A percentile compares a stretch with the other conserved stretches of the same genome.
phyloP scores from a whole-genome alignment of 1,140 invertebrate genomes.

The Drosophila littoralis region DNA sequence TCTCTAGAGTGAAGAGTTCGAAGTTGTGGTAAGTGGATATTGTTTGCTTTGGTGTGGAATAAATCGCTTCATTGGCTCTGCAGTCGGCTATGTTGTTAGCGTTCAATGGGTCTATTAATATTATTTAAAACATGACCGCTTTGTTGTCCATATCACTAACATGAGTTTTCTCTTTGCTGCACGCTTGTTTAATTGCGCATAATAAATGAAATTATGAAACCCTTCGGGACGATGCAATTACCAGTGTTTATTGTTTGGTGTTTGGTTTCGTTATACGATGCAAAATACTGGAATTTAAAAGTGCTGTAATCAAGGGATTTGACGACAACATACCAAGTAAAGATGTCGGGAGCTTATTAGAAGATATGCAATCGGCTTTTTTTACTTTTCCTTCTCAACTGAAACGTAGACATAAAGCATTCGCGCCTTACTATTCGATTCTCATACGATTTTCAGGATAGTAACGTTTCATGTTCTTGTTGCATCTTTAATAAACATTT shows the following conservation, averaged over 20 bases:
- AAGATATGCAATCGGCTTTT: too few species aligned
- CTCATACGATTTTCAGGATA: too few species aligned
- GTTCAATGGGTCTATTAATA: conserved; percentile 16
- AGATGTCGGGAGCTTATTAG: background rate
- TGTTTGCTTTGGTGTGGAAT: conserved; percentile 2
- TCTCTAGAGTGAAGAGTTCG: background rate
- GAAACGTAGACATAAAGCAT: too few species aligned
- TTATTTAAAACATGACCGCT: conserved; percentile 10
- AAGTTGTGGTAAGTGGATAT: background rate
- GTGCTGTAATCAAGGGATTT: background rate
- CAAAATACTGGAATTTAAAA: background rate
- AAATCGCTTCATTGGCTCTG: conserved; percentile 1
- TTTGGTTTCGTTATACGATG: conserved; percentile 11
- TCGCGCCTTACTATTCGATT: too few species aligned
- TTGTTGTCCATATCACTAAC: conserved; percentile 4
- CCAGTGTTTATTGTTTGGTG: background rate
- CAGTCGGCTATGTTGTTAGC: conserved; percentile 4
- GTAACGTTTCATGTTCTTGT: too few species aligned
- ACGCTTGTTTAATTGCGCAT: conserved; percentile 58
- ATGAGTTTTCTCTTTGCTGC: conserved; percentile 19
- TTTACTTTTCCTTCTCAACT: too few species aligned
- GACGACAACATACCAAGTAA: background rate
- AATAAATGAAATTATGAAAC: conserved; percentile 50
- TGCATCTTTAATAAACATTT: too few species aligned
- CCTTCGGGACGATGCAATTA: conserved; percentile 7